A percentile compares a stretch with the other conserved stretches of the same genome.
Evolutionary conservation across 2,113 vertebrate genomes (phyloP).

Genomic region (Pterocles burchelli): DNA sequence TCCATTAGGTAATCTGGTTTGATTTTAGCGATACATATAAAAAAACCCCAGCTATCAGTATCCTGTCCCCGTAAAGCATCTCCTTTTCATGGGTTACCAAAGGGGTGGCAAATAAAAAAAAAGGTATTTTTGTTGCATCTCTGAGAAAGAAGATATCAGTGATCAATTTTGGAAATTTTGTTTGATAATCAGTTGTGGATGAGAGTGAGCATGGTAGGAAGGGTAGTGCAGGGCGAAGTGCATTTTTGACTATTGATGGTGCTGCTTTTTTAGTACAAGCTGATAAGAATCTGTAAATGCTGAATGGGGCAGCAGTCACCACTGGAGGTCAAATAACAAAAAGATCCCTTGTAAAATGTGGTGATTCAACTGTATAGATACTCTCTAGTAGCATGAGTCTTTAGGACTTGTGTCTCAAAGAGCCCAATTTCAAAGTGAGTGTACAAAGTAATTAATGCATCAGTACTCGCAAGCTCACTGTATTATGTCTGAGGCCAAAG

Average conservation of each 20-base stretch:
- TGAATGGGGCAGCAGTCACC: neutral
- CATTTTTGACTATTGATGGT: neutral
- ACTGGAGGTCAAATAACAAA: neutral
- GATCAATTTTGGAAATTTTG: neutral
- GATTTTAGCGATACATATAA: neutral
- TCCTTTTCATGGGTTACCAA: neutral
- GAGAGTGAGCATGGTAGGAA: neutral
- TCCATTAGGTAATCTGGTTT: neutral
- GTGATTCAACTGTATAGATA: neutral
- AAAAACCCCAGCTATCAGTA: neutral
- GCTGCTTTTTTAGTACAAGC: neutral
- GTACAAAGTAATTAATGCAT: neutral
- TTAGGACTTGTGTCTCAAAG: neutral
- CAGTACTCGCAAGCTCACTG: neutral
- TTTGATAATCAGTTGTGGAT: neutral
- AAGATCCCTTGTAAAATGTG: neutral
- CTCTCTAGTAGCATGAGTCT: neutral
- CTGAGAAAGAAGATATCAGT: neutral
- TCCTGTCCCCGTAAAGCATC: neutral
- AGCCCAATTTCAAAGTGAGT: conserved; percentile 4
- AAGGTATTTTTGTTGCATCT: neutral
- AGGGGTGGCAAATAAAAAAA: neutral
- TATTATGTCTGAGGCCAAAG: neutral
- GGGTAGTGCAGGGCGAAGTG: neutral
- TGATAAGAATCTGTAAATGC: neutral